Evolutionary conservation across 1,140 invertebrate species (phyloP).

Genomic region (Leptopilina boulardi): DNA sequence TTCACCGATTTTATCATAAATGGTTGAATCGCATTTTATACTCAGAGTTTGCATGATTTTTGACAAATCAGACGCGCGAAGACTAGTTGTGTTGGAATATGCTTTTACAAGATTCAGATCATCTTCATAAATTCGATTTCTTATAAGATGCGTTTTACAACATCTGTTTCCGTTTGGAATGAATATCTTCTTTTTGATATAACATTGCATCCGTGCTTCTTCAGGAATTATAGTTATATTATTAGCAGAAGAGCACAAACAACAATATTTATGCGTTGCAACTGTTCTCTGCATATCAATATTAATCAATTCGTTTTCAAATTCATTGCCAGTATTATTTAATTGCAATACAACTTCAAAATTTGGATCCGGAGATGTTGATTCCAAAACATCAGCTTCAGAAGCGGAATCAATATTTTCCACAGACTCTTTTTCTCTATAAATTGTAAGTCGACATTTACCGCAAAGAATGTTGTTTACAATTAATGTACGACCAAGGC

Average conservation of each 20-base stretch:
- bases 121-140: no score
- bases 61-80: no score
- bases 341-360: background rate
- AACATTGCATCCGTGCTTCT: constrained; percentile 40
- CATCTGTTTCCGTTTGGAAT: no score
- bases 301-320: constrained; percentile 35
- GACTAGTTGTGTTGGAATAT: no score
- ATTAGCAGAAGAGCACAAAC: constrained; percentile 37
- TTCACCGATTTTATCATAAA: no score
- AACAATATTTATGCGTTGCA: constrained; percentile 46
- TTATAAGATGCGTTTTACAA: no score
- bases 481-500: background rate
- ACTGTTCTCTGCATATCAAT: constrained; percentile 40
- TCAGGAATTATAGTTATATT: constrained; percentile 40
- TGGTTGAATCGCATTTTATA: no score
- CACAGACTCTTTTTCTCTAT: background rate
- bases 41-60: no score
- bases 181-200: no score
- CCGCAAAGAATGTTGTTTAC: background rate
- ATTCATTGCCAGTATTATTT: background rate
- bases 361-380: constrained; percentile 38
- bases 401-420: no score
- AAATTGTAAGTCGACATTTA: background rate
- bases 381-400: background rate
- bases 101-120: no score